Percentiles rank a stretch among this genome's conserved stretches.
Conservation (phyloP, 2,113 vertebrate species). For the Eurystomus gularis region DNA sequence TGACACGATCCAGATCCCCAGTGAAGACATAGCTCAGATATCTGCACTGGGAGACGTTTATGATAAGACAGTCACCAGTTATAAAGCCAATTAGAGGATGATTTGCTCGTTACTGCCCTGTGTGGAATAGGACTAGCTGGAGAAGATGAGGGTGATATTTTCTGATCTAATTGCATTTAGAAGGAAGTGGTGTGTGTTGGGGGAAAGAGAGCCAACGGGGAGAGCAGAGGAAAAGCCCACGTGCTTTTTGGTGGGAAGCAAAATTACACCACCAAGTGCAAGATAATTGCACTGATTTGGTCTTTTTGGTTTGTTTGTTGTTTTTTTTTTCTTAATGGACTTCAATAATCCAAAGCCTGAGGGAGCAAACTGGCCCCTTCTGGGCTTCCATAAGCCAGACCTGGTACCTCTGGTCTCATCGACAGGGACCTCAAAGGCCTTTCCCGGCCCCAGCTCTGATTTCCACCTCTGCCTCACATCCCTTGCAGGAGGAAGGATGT, state of each 20-base stretch:
- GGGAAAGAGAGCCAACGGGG: not conserved
- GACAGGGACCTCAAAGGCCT: not conserved
- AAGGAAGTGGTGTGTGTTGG: not conserved
- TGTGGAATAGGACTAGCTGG: not conserved
- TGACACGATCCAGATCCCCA: not conserved
- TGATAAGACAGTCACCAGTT: not conserved
- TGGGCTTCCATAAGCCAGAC: not conserved
- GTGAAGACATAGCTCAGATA: not conserved
- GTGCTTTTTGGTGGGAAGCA: not conserved
- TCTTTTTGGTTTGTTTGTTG: not conserved
- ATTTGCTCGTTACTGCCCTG: not conserved
- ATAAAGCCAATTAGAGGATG: not conserved
- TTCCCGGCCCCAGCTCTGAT: not conserved
- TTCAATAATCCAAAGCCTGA: not conserved
- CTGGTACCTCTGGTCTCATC: not conserved
- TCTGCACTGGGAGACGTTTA: not conserved
- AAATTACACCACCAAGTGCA: not conserved
- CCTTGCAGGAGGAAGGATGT: not conserved
- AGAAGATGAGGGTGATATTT: not conserved
- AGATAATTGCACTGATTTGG: not conserved
- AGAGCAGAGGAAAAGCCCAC: not conserved
- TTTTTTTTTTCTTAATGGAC: not conserved
- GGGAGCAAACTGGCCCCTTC: not conserved
- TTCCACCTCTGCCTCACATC: not conserved
- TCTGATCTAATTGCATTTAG: not conserved